These are phyloP conservation scores for Oplegnathus fasciatus DNA, from an alignment of 2,113 vertebrate genomes.

Conservation along the genomic window DNA sequence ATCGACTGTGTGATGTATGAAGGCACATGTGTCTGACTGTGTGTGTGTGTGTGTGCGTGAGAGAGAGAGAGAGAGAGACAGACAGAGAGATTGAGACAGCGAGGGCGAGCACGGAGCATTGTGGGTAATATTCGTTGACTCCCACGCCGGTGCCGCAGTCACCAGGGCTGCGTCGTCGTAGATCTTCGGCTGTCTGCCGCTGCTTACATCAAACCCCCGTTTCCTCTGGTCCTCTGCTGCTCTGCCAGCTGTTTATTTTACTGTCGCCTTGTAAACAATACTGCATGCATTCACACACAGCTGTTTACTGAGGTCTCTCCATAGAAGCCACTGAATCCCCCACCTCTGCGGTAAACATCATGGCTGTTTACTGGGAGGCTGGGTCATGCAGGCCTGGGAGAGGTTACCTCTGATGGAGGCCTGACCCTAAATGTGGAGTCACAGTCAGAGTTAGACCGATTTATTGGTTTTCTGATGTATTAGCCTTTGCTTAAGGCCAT, in stretches of 20 bases:
- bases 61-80: too few relatives aligned
- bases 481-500: neutral
- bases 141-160: constrained; percentile 26
- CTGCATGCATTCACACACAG: neutral
- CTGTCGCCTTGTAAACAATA: constrained; percentile 30
- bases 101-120: constrained; percentile 30
- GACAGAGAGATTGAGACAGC: neutral
- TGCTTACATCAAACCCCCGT: too few relatives aligned
- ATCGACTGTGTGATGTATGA: constrained; percentile 64
- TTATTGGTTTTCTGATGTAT: constrained; percentile 1
- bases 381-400: constrained; percentile 50
- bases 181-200: constrained; percentile 29
- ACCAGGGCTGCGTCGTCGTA: neutral
- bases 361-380: constrained; percentile 7
- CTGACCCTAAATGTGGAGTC: constrained; percentile 18
- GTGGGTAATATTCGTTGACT: constrained; percentile 52
- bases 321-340: constrained; percentile 19
- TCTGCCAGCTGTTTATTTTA: constrained; percentile 42
- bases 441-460: constrained; percentile 16
- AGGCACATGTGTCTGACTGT: neutral
- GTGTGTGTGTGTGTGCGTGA: neutral
- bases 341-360: constrained; percentile 27
- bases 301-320: neutral
- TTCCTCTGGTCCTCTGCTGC: constrained; percentile 8
- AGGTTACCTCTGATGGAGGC: constrained; percentile 42